phyloP scores from a whole-genome alignment of 2,113 vertebrate genomes.

The Polypterus senegalus region DNA sequence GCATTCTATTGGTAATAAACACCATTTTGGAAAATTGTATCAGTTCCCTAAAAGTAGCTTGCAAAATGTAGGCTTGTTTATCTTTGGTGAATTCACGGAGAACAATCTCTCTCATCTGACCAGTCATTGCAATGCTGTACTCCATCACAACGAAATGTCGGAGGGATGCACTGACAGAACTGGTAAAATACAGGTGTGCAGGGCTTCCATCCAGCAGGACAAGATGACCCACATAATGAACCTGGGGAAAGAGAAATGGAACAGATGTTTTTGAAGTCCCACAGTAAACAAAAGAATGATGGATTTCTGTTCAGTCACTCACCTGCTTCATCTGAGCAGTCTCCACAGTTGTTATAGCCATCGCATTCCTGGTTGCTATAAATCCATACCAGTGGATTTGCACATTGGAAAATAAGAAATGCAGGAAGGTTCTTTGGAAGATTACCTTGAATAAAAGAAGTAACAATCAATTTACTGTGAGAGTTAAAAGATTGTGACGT shows the following conservation, averaged over 20 bases:
- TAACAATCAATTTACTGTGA: too few relatives aligned
- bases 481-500: too few relatives aligned
- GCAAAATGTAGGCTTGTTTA: neutral
- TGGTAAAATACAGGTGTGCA: constrained; percentile 37
- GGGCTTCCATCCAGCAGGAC: constrained; percentile 41
- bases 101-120: constrained; percentile 53
- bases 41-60: neutral
- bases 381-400: constrained; percentile 41
- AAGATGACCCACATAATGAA: constrained; percentile 34
- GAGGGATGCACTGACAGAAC: constrained; percentile 54
- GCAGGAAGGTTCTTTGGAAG: constrained; percentile 45
- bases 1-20: too few relatives aligned
- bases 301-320: constrained; percentile 19
- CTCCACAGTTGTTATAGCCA: constrained; percentile 50
- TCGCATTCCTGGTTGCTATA: constrained; percentile 52
- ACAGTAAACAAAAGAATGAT: neutral
- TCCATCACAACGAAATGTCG: constrained; percentile 37
- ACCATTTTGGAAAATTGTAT: too few relatives aligned
- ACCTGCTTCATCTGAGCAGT: constrained; percentile 57
- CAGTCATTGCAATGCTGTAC: constrained; percentile 52
- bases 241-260: constrained; percentile 32
- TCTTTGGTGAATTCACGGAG: constrained; percentile 3
- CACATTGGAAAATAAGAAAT: constrained; percentile 46
- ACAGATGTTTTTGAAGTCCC: neutral
- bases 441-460: constrained; percentile 32